Conservation (phyloP, 2,888 invertebrate genomes). For the Nemurella pictetii region DNA sequence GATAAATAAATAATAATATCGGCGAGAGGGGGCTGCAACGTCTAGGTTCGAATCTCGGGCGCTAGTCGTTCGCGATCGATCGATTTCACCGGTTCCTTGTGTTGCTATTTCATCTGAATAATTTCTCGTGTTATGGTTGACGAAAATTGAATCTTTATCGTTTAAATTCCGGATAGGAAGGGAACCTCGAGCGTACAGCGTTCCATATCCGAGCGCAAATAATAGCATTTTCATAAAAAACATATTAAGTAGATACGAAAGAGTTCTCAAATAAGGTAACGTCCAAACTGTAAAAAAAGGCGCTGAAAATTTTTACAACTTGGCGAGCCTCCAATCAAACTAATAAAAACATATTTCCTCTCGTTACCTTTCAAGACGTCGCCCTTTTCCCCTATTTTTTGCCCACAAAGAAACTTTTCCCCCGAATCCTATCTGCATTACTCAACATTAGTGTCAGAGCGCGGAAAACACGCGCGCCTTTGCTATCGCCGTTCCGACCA, state of each 20-base stretch:
- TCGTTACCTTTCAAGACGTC: not conserved
- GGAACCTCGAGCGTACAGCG: not conserved
- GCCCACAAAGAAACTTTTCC: not conserved
- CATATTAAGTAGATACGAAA: too few species aligned
- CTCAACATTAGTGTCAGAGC: not conserved
- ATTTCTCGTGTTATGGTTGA: not conserved
- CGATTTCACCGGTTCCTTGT: not conserved
- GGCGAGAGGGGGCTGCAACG: not conserved
- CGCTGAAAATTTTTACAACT: not conserved
- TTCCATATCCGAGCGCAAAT: not conserved
- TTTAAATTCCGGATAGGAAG: not conserved
- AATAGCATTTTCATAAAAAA: not conserved
- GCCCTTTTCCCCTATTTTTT: not conserved
- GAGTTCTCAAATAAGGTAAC: not conserved
- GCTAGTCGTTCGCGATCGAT: not conserved
- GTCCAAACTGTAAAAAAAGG: not conserved
- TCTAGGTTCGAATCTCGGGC: not conserved
- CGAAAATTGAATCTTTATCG: not conserved
- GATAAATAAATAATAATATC: not conserved
- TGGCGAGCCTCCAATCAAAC: not conserved
- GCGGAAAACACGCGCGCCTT: not conserved
- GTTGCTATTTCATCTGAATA: not conserved
- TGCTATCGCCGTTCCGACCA: not conserved
- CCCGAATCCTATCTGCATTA: not conserved
- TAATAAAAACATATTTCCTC: not conserved